Percentiles rank a stretch among this genome's conserved stretches.
phyloP scores from a whole-genome alignment of 2,888 invertebrate genomes.

The Hofmannophila pseudospretella region DNA sequence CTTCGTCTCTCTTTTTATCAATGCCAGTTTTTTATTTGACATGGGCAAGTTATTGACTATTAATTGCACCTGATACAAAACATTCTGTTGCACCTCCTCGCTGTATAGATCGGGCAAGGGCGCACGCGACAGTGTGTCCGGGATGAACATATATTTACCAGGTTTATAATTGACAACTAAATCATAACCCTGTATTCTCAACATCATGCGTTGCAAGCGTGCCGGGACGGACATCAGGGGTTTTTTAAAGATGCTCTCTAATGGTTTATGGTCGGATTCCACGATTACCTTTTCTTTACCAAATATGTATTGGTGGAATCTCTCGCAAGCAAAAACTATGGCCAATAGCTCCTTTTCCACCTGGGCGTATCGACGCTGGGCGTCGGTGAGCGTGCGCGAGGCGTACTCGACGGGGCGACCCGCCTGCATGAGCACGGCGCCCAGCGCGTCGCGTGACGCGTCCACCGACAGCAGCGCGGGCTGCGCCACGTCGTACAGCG shows the following conservation, averaged over 20 bases:
- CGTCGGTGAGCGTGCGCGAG: slow-evolving; percentile 15
- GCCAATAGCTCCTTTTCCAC: slow-evolving; percentile 13
- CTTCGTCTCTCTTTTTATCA: slow-evolving; percentile 4
- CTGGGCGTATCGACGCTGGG: slow-evolving; percentile 14
- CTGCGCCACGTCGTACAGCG: slow-evolving; percentile 8
- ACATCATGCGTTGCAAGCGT: slow-evolving; percentile 12
- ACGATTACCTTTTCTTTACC: slow-evolving; percentile 5
- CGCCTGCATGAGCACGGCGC: slow-evolving; percentile 20
- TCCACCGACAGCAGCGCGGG: slow-evolving; percentile 16
- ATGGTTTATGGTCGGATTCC: slow-evolving; percentile 12
- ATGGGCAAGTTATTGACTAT: slow-evolving; percentile 3
- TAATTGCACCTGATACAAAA: slow-evolving; percentile 4
- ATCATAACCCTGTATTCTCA: slow-evolving; percentile 12
- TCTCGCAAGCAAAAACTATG: slow-evolving; percentile 10
- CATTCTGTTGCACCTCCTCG: slow-evolving; percentile 2
- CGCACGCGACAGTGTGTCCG: slow-evolving; percentile 13
- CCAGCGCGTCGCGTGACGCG: slow-evolving; percentile 15
- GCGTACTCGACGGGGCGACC: slow-evolving; percentile 19
- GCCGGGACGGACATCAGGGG: slow-evolving; percentile 3
- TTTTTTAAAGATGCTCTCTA: slow-evolving; percentile 14
- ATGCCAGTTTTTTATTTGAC: slow-evolving; percentile 3
- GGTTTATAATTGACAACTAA: slow-evolving; percentile 10
- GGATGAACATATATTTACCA: slow-evolving; percentile 12
- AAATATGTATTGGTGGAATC: slow-evolving; percentile 14
- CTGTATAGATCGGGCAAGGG: slow-evolving; percentile 9